phyloP scores from a whole-genome alignment of 2,888 invertebrate species.

The Platycheirus albimanus region DNA sequence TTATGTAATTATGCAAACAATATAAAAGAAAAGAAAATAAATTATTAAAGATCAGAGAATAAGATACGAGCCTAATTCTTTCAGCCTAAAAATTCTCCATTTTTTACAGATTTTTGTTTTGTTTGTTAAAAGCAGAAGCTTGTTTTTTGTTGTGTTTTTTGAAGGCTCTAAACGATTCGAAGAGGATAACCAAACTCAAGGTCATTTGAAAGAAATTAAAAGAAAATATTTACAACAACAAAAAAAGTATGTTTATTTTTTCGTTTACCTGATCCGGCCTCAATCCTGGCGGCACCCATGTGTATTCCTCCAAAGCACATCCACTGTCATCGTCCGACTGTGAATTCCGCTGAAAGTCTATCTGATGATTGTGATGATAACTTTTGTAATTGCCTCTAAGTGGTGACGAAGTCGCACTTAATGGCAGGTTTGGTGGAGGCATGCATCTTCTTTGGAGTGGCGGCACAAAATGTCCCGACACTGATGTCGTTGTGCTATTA shows the following conservation, averaged over 20 bases:
- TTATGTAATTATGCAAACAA: neutral
- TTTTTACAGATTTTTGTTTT: no score
- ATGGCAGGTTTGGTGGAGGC: slow-evolving; percentile 78
- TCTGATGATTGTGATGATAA: slow-evolving; percentile 81
- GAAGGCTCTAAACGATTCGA: neutral
- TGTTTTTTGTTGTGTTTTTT: neutral
- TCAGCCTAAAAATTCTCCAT: no score
- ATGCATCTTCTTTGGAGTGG: slow-evolving; percentile 83
- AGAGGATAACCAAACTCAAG: neutral
- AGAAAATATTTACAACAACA: neutral
- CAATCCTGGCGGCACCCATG: slow-evolving; percentile 98
- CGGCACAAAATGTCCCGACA: slow-evolving; percentile 78
- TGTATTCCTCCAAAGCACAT: slow-evolving; percentile 98
- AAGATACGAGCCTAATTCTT: neutral
- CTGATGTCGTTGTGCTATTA: slow-evolving; percentile 77
- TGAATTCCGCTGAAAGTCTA: slow-evolving; percentile 91
- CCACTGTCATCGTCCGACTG: slow-evolving; percentile 99
- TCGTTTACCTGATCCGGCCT: slow-evolving; percentile 95
- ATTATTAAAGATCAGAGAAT: neutral
- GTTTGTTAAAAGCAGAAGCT: neutral
- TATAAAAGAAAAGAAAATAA: neutral
- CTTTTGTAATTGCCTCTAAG: slow-evolving; percentile 81
- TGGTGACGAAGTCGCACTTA: slow-evolving; percentile 80
- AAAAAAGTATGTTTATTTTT: neutral
- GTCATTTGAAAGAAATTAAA: neutral